A percentile compares a stretch with the other conserved stretches of the same genome.
phyloP scores from a whole-genome alignment of 1,140 invertebrate genomes.

The Gonioctena quinquepunctata region DNA sequence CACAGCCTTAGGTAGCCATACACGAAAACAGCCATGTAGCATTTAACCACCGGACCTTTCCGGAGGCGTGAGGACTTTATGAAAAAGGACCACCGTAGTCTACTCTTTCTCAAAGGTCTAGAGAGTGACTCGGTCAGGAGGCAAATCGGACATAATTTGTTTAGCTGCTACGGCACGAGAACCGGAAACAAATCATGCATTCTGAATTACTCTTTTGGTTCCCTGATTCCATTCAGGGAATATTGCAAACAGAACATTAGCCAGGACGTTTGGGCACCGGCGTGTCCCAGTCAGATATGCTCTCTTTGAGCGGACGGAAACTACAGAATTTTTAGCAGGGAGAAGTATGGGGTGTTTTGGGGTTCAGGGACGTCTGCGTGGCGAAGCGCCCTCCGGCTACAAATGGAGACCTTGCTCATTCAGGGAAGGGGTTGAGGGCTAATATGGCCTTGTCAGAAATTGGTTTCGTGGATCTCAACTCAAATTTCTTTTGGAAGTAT shows the following conservation, averaged over 20 bases:
- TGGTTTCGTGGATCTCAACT: background rate
- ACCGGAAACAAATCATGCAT: background rate
- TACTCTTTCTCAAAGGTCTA: background rate
- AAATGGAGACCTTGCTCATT: conserved; percentile 36
- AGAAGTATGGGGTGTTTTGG: conserved; percentile 5
- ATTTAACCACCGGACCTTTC: background rate
- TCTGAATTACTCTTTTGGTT: background rate
- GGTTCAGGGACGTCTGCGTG: background rate
- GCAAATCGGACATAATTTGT: conserved; percentile 1
- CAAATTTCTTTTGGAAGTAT: conserved; percentile 4
- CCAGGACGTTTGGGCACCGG: conserved; percentile 4
- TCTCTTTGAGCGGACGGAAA: background rate
- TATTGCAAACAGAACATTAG: conserved; percentile 18
- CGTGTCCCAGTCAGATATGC: conserved; percentile 6
- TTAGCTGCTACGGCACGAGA: background rate
- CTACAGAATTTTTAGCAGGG: conserved; percentile 7
- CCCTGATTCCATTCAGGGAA: conserved; percentile 5
- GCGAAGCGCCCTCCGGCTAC: conserved; percentile 38
- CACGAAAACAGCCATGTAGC: background rate
- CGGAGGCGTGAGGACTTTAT: conserved; percentile 3
- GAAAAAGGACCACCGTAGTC: conserved; percentile 1
- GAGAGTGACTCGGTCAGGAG: background rate
- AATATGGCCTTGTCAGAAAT: background rate
- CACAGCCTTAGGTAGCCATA: background rate
- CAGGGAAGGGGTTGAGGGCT: conserved; percentile 22